Conservation (phyloP, 2,797 vertebrate genomes). For the Picus viridis region DNA sequence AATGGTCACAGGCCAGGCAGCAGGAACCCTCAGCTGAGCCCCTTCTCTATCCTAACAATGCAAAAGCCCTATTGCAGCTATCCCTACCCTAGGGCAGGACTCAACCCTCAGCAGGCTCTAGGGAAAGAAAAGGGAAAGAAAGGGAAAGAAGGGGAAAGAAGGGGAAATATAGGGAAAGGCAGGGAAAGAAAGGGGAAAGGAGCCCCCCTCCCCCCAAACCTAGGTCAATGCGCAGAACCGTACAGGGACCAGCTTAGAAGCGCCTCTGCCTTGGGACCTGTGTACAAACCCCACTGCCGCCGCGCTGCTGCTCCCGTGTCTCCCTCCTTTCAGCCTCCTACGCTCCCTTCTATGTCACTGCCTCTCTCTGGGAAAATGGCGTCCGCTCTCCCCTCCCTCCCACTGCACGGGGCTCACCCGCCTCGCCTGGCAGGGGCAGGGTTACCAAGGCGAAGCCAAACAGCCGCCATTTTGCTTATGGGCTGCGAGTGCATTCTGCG, state of each 20-base stretch:
- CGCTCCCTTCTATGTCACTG: constrained; percentile 86
- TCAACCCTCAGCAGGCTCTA: background rate
- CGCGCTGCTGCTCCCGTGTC: constrained; percentile 68
- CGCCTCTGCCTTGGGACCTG: constrained; percentile 53
- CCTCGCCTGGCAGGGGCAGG: constrained; percentile 87
- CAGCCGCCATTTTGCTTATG: constrained; percentile 81
- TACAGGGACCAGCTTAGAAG: constrained; percentile 16
- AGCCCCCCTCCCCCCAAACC: constrained; percentile 45
- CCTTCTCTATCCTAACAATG: constrained; percentile 88
- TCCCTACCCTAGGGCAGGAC: constrained; percentile 61
- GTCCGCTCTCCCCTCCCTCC: constrained; percentile 84
- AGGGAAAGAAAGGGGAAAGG: constrained; percentile 32
- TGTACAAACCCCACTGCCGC: constrained; percentile 68
- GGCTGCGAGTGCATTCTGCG: constrained; percentile 43
- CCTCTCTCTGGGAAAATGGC: constrained; percentile 99
- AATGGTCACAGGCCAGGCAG: constrained; percentile 88
- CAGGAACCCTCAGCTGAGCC: constrained; percentile 77
- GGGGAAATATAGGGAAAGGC: background rate
- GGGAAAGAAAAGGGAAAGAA: constrained; percentile 1
- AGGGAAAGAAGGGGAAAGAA: background rate
- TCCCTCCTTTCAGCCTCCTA: constrained; percentile 78
- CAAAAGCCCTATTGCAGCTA: constrained; percentile 89
- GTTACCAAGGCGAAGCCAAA: constrained; percentile 81
- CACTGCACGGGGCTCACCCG: constrained; percentile 86
- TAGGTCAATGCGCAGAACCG: constrained; percentile 14